These are phyloP conservation scores for Drosophila nannoptera DNA, from an alignment of 1,140 invertebrate genomes.

Conservation along the genomic window DNA sequence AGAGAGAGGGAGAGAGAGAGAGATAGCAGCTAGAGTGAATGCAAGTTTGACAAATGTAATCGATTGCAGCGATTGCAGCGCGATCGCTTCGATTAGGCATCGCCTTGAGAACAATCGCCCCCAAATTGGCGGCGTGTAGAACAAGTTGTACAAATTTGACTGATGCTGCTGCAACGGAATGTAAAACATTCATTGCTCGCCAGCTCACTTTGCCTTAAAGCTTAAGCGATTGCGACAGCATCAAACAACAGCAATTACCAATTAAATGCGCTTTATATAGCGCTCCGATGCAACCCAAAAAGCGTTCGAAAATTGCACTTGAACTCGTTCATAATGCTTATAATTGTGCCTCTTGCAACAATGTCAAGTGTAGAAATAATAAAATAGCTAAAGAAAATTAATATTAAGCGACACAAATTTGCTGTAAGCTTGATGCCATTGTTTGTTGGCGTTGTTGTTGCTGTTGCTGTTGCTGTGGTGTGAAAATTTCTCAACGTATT, in stretches of 20 bases:
- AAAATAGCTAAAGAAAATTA: slow-evolving; percentile 5
- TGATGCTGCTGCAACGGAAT: slow-evolving; percentile 13
- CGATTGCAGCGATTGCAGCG: slow-evolving; percentile 1
- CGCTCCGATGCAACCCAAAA: slow-evolving; percentile 41
- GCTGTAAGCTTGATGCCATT: slow-evolving; percentile 28
- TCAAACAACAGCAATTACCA: slow-evolving; percentile 24
- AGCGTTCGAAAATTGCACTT: slow-evolving; percentile 46
- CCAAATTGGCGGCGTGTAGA: slow-evolving; percentile 9
- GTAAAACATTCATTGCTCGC: slow-evolving; percentile 3
- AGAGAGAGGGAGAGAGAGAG: not conserved
- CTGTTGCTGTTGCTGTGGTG: slow-evolving; percentile 9
- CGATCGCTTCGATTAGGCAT: slow-evolving; percentile 9
- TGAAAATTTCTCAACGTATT: slow-evolving; percentile 38
- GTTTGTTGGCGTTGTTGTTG: slow-evolving; percentile 11
- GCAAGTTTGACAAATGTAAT: slow-evolving; percentile 28
- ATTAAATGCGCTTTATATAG: slow-evolving; percentile 75
- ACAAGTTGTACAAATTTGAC: slow-evolving; percentile 19
- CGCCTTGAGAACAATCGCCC: slow-evolving; percentile 16
- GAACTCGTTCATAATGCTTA: slow-evolving; percentile 59
- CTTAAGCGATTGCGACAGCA: slow-evolving; percentile 8
- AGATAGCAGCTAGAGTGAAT: slow-evolving; percentile 10
- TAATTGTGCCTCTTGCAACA: slow-evolving; percentile 57
- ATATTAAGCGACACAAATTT: slow-evolving; percentile 32
- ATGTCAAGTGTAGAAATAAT: slow-evolving; percentile 63
- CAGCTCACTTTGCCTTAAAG: slow-evolving; percentile 24